Evolutionary conservation across 2,888 invertebrate species (phyloP), one percentile per base, ranked within the genome.

Genomic region (Spilosoma lubricipeda): DNA sequence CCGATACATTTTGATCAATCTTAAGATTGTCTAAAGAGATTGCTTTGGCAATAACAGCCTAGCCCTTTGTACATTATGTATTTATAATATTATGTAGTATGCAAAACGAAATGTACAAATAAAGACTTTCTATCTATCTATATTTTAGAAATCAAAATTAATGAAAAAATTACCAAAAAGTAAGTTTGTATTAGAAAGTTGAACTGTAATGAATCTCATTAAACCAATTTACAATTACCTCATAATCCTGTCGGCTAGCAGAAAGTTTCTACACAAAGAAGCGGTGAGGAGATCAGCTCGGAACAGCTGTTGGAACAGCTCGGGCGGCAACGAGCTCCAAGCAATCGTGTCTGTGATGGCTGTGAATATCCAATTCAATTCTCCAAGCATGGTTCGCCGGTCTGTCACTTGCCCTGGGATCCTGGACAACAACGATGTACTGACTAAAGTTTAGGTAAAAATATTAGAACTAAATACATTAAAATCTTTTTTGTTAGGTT

Each of bases 321-420:
- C 99, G 93, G 98, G 96, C 8, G 99, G 99, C 86, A 99, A 96
- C 65, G 98, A 98, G 91, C 99, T 99, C 99, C 99, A 99, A 1
- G 99, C 99, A 90, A 99, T 99, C 18, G 99, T 99, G 93, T 99
- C 99, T 0, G 99, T 99, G 85, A 99, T 99, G 67, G 99, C 99
- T 3, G 99, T 99, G 95, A 99, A 99, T 90, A 99, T 99, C 99
- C 99, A 99, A 96, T 99, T 99, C 77, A 99, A 96, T 95, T 99
- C 99, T 69, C 99, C 99, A 82, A 99, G 96, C 98, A 99, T 99
- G 45, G 99, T 99, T 86, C 99, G 97, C 33, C 99, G 96, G 95
- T 99, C 99, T 83, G 98, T 98, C 84, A 99, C 97, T 90, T 98
- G 98, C 2, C 99, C 99, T 13, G 99, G 99, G 86, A 99, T 99